A percentile compares a stretch with the other conserved stretches of the same genome.
phyloP scores from a whole-genome alignment of 2,113 vertebrate species.

The Rhabdornis inornatus region DNA sequence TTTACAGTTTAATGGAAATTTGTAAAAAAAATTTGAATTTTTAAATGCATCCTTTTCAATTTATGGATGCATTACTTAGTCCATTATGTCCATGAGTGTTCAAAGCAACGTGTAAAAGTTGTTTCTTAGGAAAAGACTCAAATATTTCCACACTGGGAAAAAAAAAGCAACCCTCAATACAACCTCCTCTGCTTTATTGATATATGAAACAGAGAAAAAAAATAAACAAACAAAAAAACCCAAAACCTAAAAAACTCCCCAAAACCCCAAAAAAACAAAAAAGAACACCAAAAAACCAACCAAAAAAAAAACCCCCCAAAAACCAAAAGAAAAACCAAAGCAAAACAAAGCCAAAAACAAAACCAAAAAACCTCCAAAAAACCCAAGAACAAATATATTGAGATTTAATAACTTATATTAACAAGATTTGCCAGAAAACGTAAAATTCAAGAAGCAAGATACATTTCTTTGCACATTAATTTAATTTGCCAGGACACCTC shows the following conservation, averaged over 20 bases:
- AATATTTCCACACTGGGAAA: background rate
- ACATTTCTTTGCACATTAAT: background rate
- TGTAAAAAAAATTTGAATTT: background rate
- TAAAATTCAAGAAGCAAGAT: background rate
- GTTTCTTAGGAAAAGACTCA: background rate
- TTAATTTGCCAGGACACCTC: background rate
- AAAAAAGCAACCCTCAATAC: accelerated
- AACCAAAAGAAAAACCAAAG: background rate
- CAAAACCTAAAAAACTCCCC: background rate
- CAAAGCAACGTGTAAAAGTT: background rate
- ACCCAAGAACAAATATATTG: background rate
- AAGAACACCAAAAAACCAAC: no score
- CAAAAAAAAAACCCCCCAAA: background rate
- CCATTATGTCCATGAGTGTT: background rate
- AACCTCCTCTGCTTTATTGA: background rate
- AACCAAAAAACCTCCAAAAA: background rate
- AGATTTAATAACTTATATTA: background rate
- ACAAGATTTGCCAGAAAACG: background rate
- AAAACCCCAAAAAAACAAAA: background rate
- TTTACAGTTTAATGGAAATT: background rate
- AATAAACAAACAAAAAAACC: background rate
- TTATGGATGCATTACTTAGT: background rate
- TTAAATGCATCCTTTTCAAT: background rate
- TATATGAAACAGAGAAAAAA: background rate
- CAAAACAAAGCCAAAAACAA: background rate